These are phyloP conservation scores for Mongoloraphidia duomilia DNA, from an alignment of 2,888 invertebrate species.

Conservation along the genomic window DNA sequence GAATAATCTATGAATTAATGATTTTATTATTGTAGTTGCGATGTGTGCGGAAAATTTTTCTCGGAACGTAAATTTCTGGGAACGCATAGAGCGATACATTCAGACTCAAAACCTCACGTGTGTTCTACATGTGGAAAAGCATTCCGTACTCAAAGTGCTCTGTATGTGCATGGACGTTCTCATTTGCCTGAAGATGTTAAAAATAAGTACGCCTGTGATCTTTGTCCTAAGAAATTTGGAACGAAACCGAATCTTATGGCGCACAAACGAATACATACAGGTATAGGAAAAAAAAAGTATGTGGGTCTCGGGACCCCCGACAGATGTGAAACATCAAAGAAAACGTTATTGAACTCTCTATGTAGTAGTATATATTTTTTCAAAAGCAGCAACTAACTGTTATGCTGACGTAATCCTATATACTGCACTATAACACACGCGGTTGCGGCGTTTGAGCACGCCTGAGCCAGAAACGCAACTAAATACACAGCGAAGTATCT, in stretches of 20 bases:
- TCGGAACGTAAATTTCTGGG: slow-evolving; percentile 33
- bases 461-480: no score
- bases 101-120: slow-evolving; percentile 33
- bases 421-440: no score
- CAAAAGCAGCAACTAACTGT: no score
- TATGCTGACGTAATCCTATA: no score
- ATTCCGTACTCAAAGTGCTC: slow-evolving; percentile 39
- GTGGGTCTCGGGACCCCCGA: no score
- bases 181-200: slow-evolving; percentile 41
- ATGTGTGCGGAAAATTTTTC: slow-evolving; percentile 41
- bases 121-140: slow-evolving; percentile 40
- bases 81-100: slow-evolving; percentile 34
- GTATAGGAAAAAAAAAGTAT: not conserved
- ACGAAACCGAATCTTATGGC: slow-evolving; percentile 42
- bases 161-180: slow-evolving; percentile 37
- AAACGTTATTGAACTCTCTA: no score
- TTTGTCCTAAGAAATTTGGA: slow-evolving; percentile 41
- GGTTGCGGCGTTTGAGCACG: no score
- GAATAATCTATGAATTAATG: not conserved
- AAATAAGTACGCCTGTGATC: slow-evolving; percentile 41
- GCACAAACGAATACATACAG: slow-evolving; percentile 38
- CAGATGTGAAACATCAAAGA: no score
- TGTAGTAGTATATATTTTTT: no score
- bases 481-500: no score
- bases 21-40: slow-evolving; percentile 25